Conservation (phyloP, 2,113 vertebrate genomes). For the Catharus fuscescens region DNA sequence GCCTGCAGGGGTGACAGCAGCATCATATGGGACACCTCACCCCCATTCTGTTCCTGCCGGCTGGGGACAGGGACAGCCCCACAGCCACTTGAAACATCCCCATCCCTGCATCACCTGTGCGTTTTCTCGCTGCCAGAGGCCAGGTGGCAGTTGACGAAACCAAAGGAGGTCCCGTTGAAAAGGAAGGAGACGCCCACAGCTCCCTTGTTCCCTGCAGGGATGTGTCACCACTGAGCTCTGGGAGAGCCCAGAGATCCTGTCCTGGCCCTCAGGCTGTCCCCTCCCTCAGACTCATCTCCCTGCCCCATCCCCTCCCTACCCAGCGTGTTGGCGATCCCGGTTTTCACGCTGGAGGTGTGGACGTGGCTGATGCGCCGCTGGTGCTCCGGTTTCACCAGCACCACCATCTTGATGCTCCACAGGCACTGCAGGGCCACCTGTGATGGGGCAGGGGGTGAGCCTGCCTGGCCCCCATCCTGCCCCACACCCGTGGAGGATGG, state of each 20-base stretch:
- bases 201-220: conserved; percentile 83
- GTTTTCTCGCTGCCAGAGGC: conserved; percentile 87
- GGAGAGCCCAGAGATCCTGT: fast-evolving
- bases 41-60: background rate
- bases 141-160: conserved; percentile 89
- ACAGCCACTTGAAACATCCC: background rate
- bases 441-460: background rate
- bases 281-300: background rate
- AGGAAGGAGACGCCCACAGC: conserved; percentile 85
- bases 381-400: conserved; percentile 84
- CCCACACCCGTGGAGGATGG: fast-evolving
- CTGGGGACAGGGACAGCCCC: background rate
- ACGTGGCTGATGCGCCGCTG: conserved; percentile 82
- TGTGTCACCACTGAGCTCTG: background rate
- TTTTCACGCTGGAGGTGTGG: conserved; percentile 85
- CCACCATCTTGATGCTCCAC: conserved; percentile 87
- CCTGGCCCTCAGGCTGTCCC: background rate
- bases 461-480: background rate
- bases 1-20: background rate
- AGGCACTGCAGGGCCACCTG: conserved; percentile 88
- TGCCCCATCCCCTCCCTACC: conserved; percentile 62
- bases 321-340: conserved; percentile 85
- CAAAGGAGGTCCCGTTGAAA: conserved; percentile 84
- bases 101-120: conserved; percentile 73
- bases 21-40: fast-evolving